Evolutionary conservation across 2,888 invertebrate genomes (phyloP), one percentile per base, ranked within the genome.

Genomic region (Zhengitettix transpicula): DNA sequence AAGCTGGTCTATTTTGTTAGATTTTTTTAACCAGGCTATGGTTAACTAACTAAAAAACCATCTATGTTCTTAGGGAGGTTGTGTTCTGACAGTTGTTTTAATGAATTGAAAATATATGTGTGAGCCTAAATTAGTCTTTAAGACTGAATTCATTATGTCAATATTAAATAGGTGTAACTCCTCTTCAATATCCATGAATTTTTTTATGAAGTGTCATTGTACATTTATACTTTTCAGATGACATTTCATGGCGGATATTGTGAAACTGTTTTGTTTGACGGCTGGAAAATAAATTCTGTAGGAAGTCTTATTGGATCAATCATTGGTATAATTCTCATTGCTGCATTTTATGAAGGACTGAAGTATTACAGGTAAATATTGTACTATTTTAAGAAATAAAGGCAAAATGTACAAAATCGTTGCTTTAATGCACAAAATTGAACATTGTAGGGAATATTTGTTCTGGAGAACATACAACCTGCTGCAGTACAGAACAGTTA

Each of bases 271-370:
- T 78, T 93, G 8, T 93, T 93, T 71, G 81, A 87, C 60, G 82
- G 82, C 73, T 93, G 93, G 93, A 81, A 81, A 68, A 84, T 88
- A 59, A 78, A 80, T 44, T 83, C 85, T 17, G 71, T 83, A 59
- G 83, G 85, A 54, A 89, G 89, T 61, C 81, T 98, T 67, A 74
- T 96, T 61, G 89, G 88, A 53, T 95, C 97, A 8, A 93, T 95
- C 79, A 75, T 96, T 64, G 89, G 87, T 55, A 90, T 98, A 68
- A 90, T 96, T 71, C 77, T 94, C 64, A 82, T 97, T 81, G 95
- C 95, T 9, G 82, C 94, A 58, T 76, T 95, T 40, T 98, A 98
- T 73, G 98, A 99, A 78, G 96, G 94, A 0, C 80, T 99, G 5
- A 98, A 97, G 76, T 94, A 91, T 75, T 85, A 83, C 66, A 77